Base-by-base conservation (phyloP, 2,888 invertebrate species). In the Agrotis ipsilon region DNA sequence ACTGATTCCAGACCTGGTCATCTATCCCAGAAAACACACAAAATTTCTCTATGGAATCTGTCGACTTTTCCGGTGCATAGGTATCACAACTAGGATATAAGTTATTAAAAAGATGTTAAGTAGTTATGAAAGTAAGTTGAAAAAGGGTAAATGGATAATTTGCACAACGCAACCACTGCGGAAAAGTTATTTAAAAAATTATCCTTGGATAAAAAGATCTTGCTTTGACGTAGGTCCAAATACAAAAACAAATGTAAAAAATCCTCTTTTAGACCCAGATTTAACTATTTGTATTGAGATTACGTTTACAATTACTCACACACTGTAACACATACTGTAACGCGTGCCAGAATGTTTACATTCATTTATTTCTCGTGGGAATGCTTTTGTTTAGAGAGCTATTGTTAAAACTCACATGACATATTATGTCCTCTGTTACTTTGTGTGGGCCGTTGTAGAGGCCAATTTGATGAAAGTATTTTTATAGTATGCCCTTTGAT, bases 331-430 rank as follows among this genome's bases (percentile, higher is more conserved):
- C 54, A 39, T 46, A 14, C n/a, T n/a, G n/a, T n/a, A 57, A 60
- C 27, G 77, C 61, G 24, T 61, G 39, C 52, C 27, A 60, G 61
- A 63, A 64, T 75, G 62, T 69, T 58, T 68, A 59, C 58, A 46
- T 46, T 39, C 54, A 65, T 63, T 70, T 80, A 70, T 80, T 75
- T 80, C 73, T 54, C 71, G 16, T 16, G 71, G 27, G 71, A 32
- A 45, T 51, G 48, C 66, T 54, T 72, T 69, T 72, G 69, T 78
- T 67, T 65, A 24, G 52, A 63, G n/a, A 55, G n/a, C 65, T 19
- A 69, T 80, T 75, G 76, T 78, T 78, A 59, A 46, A 72, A 59
- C 48, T 59, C 21, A 19, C 52, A 60, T 51, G 46, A 72, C 49
- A 61, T 65, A 61, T 59, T 48, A 65, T 75, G 43, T 45, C 45